These are phyloP conservation scores for Megaptera novaeangliae DNA, from an alignment of 2,113 vertebrate genomes.

Conservation along the genomic window DNA sequence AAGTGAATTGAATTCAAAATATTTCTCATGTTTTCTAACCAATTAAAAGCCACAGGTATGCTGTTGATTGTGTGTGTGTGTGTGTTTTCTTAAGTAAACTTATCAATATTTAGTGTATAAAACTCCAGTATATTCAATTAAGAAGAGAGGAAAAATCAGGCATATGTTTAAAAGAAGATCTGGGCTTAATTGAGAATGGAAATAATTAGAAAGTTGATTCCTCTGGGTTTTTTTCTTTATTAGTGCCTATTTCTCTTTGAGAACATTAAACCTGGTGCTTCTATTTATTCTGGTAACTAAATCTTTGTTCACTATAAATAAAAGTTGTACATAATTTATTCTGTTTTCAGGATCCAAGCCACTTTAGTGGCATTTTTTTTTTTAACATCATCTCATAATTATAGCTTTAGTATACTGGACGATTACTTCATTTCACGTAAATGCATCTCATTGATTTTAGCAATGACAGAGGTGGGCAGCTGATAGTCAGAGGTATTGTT, in stretches of 20 bases:
- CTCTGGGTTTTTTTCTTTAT: neutral
- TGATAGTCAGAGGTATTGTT: conserved; percentile 38
- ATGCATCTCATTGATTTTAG: conserved; percentile 61
- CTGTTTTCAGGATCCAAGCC: conserved; percentile 37
- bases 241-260: conserved; percentile 19
- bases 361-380: conserved; percentile 26
- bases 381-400: conserved; percentile 28
- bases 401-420: neutral
- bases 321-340: conserved; percentile 47
- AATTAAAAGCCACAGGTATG: neutral
- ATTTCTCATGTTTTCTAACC: neutral
- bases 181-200: neutral
- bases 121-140: neutral
- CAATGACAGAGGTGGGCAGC: neutral
- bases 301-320: conserved; percentile 54
- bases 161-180: neutral
- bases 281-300: neutral
- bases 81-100: neutral
- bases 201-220: neutral
- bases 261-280: neutral
- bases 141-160: neutral
- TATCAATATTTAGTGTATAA: neutral
- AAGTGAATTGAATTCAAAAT: neutral
- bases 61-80: neutral
- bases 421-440: conserved; percentile 61